Evolutionary conservation across 2,888 invertebrate genomes (phyloP), one percentile per base, ranked within the genome.

Genomic region (Tetanocera ferruginea): DNA sequence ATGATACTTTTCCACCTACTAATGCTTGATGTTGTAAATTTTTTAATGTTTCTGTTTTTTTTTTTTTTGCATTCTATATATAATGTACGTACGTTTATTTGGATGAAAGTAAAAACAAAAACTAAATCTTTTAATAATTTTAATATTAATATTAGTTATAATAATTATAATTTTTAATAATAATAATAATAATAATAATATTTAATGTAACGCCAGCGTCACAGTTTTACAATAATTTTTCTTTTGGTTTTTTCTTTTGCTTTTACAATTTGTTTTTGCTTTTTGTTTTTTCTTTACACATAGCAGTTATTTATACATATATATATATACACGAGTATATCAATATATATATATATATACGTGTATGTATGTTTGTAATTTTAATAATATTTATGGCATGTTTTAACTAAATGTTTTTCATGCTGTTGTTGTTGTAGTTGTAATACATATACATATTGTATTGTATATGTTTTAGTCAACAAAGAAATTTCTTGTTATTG

Each of bases 211-310:
- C 82, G 82, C 82, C 82, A 82, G 82, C 82, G 82, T 81, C 81
- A 81, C 81, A 80, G 57, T 73, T n/a, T 77, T 73, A 77, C 62
- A 73, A 69, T 73, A 69, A 37, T 37, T 43, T 23, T 77, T 77
- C 31, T 76, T 75, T 76, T 78, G 67, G 19, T 79, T 76, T 72
- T 79, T 77, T 60, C 57, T 70, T 57, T 75, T 78, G 51, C 69
- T 77, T 67, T 71, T 71, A 5, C 52, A 74, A 6, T 69, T 78
- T 49, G 14, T 64, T 60, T 74, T 31, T 51, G 76, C 71, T 71
- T 37, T 37, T 79, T 80, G 83, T 81, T 81, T 82, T 81, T 82
- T 85, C 23, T 75, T 70, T 85, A 85, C 84, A 86, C 84, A 84
- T 83, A 84, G 80, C 14, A 43, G 31, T 52, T 52, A 43, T 23